Evolutionary conservation across 2,113 vertebrate genomes (phyloP), one percentile per base, ranked within the genome.

Genomic region (Microtus montanus): DNA sequence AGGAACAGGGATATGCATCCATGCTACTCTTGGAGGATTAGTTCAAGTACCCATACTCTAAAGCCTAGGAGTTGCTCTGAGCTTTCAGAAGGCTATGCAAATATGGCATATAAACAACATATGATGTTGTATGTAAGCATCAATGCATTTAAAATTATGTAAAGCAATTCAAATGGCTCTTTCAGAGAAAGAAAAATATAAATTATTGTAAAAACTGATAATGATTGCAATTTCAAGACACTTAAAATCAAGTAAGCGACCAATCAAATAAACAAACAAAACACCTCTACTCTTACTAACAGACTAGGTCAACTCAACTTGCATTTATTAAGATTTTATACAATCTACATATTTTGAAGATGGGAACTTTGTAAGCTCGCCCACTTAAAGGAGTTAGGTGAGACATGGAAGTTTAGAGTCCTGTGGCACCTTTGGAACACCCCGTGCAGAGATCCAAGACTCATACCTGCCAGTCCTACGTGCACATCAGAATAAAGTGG

Each of bases 181-280:
- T 77, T 77, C 87, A 82, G 6, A 66, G 64, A 49, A 91, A 90
- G 75, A 79, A 82, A 64, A 90, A 90, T 35, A 58, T 70, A 71
- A 83, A 74, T 90, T 68, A 85, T 54, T 78, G 10, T 89, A 91
- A 63, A 86, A 85, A 78, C 2, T 47, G 61, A 33, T 93, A 38
- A 19, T 74, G 49, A 70, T 54, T 77, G 68, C 47, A 22, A 54
- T 87, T 61, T 92, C 64, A 58, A 13, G 17, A 41, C 4, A 77
- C 38, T 71, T 61, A 79, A 95, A 96, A 90, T 17, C 35, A 92
- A 94, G 44, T 47, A 91, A 93, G 10, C 35, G 77, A 30, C 38
- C 7, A 90, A 70, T 7, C 22, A 89, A 92, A 58, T 1, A 4
- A 66, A n/a, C 54, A 52, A 24, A 54, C 87, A 92, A 68, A 82